These are phyloP conservation scores for Struthio camelus DNA, from an alignment of 2,113 vertebrate species.

Conservation along the genomic window DNA sequence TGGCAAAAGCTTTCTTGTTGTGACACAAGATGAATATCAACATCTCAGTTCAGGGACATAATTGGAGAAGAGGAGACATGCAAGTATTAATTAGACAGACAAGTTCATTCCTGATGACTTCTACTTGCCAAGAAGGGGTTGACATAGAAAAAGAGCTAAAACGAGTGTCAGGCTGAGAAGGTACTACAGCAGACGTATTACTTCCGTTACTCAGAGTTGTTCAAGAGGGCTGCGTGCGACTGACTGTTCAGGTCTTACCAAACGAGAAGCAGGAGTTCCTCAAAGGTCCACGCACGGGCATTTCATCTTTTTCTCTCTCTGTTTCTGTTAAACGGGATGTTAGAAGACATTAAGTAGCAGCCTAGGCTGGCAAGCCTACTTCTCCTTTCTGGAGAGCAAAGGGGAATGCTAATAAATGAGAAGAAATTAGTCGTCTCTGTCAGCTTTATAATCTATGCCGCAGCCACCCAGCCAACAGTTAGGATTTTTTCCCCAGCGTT, in stretches of 20 bases:
- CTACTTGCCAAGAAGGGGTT: not conserved
- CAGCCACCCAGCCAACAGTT: not conserved
- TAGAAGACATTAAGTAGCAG: not conserved
- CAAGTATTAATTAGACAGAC: not conserved
- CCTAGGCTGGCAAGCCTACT: not conserved
- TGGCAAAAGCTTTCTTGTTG: constrained; percentile 37
- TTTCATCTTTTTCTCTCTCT: not conserved
- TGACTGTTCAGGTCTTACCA: not conserved
- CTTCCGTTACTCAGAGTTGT: not conserved
- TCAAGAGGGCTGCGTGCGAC: not conserved
- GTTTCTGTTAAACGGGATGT: not conserved
- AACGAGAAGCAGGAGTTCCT: not conserved
- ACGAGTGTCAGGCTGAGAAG: not conserved
- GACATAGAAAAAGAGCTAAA: not conserved
- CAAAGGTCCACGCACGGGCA: not conserved
- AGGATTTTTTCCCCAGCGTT: not conserved
- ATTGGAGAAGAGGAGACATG: not conserved
- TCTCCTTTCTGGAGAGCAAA: not conserved
- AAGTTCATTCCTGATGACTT: not conserved
- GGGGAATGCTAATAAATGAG: not conserved
- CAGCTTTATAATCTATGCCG: not conserved
- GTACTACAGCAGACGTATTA: not conserved
- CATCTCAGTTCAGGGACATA: not conserved
- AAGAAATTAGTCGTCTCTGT: not conserved
- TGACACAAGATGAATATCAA: not conserved